phyloP scores from a whole-genome alignment of 1,140 invertebrate genomes.

The Apis dorsata region DNA sequence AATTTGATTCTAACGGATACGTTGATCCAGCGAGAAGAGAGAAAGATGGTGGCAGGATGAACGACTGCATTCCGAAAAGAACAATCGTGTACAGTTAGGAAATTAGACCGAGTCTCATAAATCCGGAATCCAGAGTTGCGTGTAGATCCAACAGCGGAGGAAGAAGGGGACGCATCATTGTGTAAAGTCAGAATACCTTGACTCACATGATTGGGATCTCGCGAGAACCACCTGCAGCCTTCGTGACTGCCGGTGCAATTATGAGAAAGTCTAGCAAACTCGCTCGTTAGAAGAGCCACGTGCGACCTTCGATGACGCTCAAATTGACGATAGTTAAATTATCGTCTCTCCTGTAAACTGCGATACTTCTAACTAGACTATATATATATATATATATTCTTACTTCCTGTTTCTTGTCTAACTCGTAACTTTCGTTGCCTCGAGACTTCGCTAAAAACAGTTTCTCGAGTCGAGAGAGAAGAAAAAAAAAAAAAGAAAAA shows the following conservation, averaged over 20 bases:
- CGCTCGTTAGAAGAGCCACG: constrained; percentile 41
- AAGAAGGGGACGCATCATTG: neutral
- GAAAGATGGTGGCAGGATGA: neutral
- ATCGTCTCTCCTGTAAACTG: neutral
- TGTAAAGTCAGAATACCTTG: constrained; percentile 25
- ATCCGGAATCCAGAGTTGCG: neutral
- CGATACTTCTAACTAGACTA: neutral
- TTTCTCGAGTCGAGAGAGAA: too few relatives aligned
- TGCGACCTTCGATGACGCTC: constrained; percentile 30
- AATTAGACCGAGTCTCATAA: constrained; percentile 14
- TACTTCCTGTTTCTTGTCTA: too few relatives aligned
- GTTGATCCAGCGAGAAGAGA: neutral
- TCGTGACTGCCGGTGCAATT: constrained; percentile 49
- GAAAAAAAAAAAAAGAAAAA: too few relatives aligned
- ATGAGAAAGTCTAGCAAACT: constrained; percentile 52
- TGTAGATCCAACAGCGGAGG: neutral
- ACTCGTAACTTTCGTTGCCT: neutral
- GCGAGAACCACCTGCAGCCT: constrained; percentile 48
- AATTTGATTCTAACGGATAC: constrained; percentile 9
- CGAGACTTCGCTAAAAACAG: neutral
- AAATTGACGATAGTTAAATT: constrained; percentile 31
- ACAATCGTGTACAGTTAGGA: constrained; percentile 29
- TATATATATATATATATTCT: too few relatives aligned
- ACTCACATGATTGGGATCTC: constrained; percentile 51
- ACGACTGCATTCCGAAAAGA: constrained; percentile 23